A percentile compares a stretch with the other conserved stretches of the same genome.
phyloP scores from a whole-genome alignment of 2,113 vertebrate species.

The Lipophrys pholis region DNA sequence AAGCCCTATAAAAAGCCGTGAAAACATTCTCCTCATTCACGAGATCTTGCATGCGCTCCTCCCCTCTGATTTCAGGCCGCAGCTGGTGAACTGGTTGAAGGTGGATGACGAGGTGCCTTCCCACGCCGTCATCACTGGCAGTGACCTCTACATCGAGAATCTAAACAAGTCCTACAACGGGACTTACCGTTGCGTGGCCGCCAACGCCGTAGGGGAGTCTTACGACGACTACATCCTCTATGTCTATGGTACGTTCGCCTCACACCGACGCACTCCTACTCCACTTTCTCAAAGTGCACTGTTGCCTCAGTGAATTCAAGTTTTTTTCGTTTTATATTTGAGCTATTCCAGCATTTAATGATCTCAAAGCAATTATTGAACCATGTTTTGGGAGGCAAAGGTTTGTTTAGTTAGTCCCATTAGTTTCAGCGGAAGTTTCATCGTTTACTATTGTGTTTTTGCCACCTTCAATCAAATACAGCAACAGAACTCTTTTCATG shows the following conservation, averaged over 20 bases:
- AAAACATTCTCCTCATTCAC: background rate
- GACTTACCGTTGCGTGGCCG: constrained; percentile 96
- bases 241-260: constrained; percentile 92
- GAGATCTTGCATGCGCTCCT: background rate
- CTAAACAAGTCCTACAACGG: constrained; percentile 99
- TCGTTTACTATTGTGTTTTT: too few relatives aligned
- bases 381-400: too few relatives aligned
- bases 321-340: too few relatives aligned
- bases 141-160: constrained; percentile 94
- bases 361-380: background rate
- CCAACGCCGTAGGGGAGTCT: constrained; percentile 92
- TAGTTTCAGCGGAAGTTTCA: too few relatives aligned
- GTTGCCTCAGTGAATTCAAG: too few relatives aligned
- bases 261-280: background rate
- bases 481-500: too few relatives aligned
- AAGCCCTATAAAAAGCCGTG: too few relatives aligned
- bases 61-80: constrained; percentile 83
- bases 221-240: constrained; percentile 97
- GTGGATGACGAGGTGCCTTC: constrained; percentile 97
- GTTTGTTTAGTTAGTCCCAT: too few relatives aligned
- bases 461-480: background rate
- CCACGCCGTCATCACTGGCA: constrained; percentile 91
- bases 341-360: background rate
- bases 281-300: background rate
- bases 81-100: constrained; percentile 93